A percentile compares a stretch with the other conserved stretches of the same genome.
Conservation (phyloP, 2,797 vertebrate genomes). For the Rousettus madagascariensis region DNA sequence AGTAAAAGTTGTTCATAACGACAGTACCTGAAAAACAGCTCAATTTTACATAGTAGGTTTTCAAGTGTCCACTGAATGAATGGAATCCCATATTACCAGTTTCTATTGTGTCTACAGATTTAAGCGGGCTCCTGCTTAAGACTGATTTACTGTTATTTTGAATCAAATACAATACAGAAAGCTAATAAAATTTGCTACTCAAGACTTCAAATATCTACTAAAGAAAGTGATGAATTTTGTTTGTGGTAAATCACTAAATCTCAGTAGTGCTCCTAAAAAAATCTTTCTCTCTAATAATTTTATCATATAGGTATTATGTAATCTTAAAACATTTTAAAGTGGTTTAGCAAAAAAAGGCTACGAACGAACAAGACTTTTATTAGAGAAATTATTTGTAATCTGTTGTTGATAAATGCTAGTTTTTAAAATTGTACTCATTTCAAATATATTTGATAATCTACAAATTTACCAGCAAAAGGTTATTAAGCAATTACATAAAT, state of each 20-base stretch:
- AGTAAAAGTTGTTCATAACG: slow-evolving; percentile 15
- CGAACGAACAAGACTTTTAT: slow-evolving; percentile 26
- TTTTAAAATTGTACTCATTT: slow-evolving; percentile 37
- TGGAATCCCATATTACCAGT: not conserved
- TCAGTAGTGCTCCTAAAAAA: slow-evolving; percentile 21
- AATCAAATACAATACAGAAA: slow-evolving; percentile 48
- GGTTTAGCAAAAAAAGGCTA: not conserved
- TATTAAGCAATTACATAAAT: slow-evolving; percentile 6
- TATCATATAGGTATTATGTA: not conserved
- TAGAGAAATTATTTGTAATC: slow-evolving; percentile 43
- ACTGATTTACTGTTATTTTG: slow-evolving; percentile 32
- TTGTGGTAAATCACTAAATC: slow-evolving; percentile 19
- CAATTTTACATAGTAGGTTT: not conserved
- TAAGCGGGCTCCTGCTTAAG: not conserved
- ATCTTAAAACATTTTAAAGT: slow-evolving; percentile 47
- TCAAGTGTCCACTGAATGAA: slow-evolving; percentile 22
- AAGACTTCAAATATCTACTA: slow-evolving; percentile 16
- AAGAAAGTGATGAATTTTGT: slow-evolving; percentile 34
- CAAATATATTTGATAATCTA: slow-evolving; percentile 45
- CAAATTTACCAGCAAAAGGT: not conserved
- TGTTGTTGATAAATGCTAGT: not conserved
- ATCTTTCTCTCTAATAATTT: slow-evolving; percentile 39
- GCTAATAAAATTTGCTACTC: not conserved
- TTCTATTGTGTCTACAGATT: not conserved
- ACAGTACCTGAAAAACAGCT: not conserved